A percentile compares a stretch with the other conserved stretches of the same genome.
These are phyloP conservation scores for Coilia nasus DNA, from an alignment of 2,797 vertebrate genomes.

Conservation along the genomic window DNA sequence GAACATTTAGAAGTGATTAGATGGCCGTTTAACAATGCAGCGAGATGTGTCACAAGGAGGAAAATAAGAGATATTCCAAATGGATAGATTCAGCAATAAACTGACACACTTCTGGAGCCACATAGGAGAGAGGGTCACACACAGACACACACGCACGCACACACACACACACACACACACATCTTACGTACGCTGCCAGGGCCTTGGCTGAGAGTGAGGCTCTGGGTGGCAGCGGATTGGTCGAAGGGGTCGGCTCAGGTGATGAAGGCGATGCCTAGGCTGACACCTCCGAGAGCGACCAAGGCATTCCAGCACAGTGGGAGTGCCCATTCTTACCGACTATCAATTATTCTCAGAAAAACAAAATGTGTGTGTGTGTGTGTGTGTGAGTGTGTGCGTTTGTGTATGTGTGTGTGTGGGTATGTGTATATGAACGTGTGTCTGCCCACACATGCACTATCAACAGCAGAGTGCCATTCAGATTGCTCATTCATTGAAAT, in stretches of 20 bases:
- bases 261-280: slow-evolving; percentile 55
- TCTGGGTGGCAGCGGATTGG: slow-evolving; percentile 81
- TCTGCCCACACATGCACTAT: not conserved
- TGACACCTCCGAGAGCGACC: slow-evolving; percentile 59
- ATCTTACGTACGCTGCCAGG: slow-evolving; percentile 75
- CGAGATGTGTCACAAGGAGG: too few species aligned
- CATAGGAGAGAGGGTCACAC: not conserved
- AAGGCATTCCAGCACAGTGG: slow-evolving; percentile 78
- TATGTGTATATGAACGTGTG: not conserved
- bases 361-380: not conserved
- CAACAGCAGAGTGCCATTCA: not conserved
- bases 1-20: too few species aligned
- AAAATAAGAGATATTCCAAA: too few species aligned
- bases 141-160: not conserved
- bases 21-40: too few species aligned
- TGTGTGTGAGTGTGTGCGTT: slow-evolving; percentile 52
- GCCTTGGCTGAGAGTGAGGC: slow-evolving; percentile 66
- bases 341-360: not conserved
- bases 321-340: slow-evolving; percentile 68
- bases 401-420: slow-evolving; percentile 42
- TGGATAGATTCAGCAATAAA: too few species aligned
- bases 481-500: not conserved
- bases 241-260: slow-evolving; percentile 68
- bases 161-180: not conserved
- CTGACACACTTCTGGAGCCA: too few species aligned